Evolutionary conservation across 2,797 vertebrate genomes (phyloP), one percentile per base, ranked within the genome.

Genomic region (Pelobates cultripes): DNA sequence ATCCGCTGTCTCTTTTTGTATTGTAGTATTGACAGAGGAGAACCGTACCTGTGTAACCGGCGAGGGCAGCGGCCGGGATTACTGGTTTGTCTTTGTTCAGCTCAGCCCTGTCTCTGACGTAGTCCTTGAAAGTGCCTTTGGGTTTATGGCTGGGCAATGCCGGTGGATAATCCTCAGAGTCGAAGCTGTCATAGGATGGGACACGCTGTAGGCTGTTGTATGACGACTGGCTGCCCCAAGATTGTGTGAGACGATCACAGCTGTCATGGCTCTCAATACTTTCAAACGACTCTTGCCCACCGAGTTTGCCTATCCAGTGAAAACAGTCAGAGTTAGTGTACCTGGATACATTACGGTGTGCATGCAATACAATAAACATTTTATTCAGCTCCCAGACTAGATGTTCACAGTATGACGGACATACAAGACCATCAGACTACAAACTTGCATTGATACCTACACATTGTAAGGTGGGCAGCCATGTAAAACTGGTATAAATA

Each of bases 71-170:
- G 7, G 98, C 97, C 47, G 98, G 98, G 82, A 99, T 99, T 91
- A 99, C 98, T 0, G 98, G 98, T 88, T 99, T 99, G 90, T 99
- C 98, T 91, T 99, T 99, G 94, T 97, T 99, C 93, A 98, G 97
- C 91, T 99, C 98, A 0, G 97, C 96, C 71, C 98, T 95, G 88
- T 99, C 98, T 88, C 98, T 94, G 91, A 99, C 98, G 86, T 99
- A 99, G 94, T 99, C 98, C 93, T 99, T 99, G 94, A 99, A 99
- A 87, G 98, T 99, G 90, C 97, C 98, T 92, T 99, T 99, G 90
- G 97, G 97, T 84, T 99, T 99, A 93, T 97, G 97, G 90, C 92
- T 94, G 66, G 96, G 96, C 91, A 99, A 87, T 84, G 96, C 93
- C 0, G 95, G 84, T 0, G 97, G 96, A 85, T 99, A 99, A 89